phyloP scores from a whole-genome alignment of 2,113 vertebrate species.

The Lamprologus tigripictilis region DNA sequence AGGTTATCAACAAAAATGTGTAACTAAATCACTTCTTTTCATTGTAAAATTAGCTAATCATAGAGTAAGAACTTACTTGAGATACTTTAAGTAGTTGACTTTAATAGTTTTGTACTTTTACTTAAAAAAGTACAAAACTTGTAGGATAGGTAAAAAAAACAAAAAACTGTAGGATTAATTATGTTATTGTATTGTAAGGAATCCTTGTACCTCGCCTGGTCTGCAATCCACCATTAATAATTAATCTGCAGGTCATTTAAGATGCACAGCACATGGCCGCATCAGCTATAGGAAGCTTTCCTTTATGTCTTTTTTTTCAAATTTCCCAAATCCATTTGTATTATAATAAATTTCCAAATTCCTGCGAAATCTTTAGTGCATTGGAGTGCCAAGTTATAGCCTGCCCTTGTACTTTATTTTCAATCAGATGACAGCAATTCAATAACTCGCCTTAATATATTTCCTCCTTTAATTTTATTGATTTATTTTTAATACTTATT shows the following conservation, averaged over 20 bases:
- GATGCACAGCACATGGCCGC: constrained; percentile 20
- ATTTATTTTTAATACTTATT: not conserved
- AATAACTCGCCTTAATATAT: not conserved
- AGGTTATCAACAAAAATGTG: not conserved
- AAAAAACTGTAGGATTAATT: not conserved
- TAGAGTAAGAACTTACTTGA: not conserved
- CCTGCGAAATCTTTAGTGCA: not conserved
- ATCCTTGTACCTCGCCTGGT: not conserved
- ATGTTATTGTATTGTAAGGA: not conserved
- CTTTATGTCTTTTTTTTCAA: not conserved
- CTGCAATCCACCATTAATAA: not conserved
- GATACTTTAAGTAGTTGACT: not conserved
- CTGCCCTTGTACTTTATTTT: not conserved
- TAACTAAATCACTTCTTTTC: not conserved
- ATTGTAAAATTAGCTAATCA: not conserved
- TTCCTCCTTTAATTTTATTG: not conserved
- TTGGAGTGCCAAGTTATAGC: rapidly evolving
- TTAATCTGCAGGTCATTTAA: constrained; percentile 14
- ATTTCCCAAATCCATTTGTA: rapidly evolving
- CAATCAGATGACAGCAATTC: not conserved
- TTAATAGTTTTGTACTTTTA: not conserved
- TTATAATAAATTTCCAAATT: not conserved
- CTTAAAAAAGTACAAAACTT: not conserved
- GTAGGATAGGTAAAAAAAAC: not conserved
- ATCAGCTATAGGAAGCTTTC: not conserved